Evolutionary conservation across 2,113 vertebrate genomes (phyloP), one percentile per base, ranked within the genome.

Genomic region (Indicator maculatus): DNA sequence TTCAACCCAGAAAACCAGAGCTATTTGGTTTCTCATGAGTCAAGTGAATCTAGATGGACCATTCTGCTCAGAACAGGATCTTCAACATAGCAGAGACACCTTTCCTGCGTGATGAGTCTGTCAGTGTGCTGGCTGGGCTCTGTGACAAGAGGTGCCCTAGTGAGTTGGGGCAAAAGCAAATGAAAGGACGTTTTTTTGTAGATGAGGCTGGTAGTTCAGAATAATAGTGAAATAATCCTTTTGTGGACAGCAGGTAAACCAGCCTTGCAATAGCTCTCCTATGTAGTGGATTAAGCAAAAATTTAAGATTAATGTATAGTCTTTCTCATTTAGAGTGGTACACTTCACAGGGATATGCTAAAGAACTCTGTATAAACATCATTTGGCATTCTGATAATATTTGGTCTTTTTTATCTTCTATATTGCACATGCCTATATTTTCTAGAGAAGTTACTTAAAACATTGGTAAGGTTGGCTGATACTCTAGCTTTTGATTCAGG

Each of bases 91-190:
- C 85, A 64, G 70, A 83, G 81, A 28, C 64, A 47, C 33, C 19
- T 83, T 56, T 50, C 0, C 1, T 47, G 41, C 13, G 0, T 0
- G 6, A 8, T 38, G 60, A 26, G 28, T 41, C 64, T 44, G 64
- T 59, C 52, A 55, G 56, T 27, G 67, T 83, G 38, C 45, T 2
- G 4, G 4, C 53, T 1, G 2, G 26, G 14, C 24, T 88, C 56
- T 86, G 73, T 52, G 24, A 70, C 31, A 24, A 69, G 23, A 70
- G n/a, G 39, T 70, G 44, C 8, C 27, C 9, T 33, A 18, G 0
- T 87, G 67, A 6, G 8, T 53, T 81, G 41, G 16, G 8, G 55
- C 1, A 8, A 20, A 31, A 33, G 21, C 18, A 78, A 47, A 36
- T 23, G 20, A 27, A 59, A 24, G 6, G 9, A 8, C 19, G 36